Evolutionary conservation across 2,888 invertebrate genomes (phyloP), one percentile per base, ranked within the genome.

Genomic region (Urechis unicinctus): DNA sequence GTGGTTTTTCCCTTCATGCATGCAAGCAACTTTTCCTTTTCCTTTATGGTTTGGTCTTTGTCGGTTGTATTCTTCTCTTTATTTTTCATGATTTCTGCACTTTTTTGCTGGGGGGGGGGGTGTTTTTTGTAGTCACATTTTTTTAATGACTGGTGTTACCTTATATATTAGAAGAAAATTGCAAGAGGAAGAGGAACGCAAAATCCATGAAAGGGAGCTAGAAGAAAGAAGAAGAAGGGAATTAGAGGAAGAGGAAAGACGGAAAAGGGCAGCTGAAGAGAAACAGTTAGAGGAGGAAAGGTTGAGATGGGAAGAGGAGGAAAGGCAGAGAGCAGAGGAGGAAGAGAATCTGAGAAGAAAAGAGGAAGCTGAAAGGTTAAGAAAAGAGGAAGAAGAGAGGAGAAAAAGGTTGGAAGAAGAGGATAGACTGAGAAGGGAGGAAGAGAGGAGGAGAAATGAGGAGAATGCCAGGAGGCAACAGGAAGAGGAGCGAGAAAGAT

Each of bases 401-500:
- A 26, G 48, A 5, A 17, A 26, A 44, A 21, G 22, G 25, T 31
- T 48, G 42, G 48, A 48, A 25, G 53, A 26, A 13, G 31, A 46
- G 42, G 30, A 48, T 28, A 29, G 44, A 48, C 47, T 29, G 26
- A 29, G 42, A 30, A 48, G 26, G 28, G 25, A 48, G 48, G 4
- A 41, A 30, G 30, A 24, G 3, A n/a, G 53, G 3, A 13, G 30
- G 0, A 6, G n/a, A 41, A 48, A n/a, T 29, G 47, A 49, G 42
- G 49, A 41, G 17, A 28, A 42, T 2, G 54, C 48, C 41, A 47
- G 42, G 6, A 46, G 42, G 48, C 17, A 42, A n/a, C 17, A 22
- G 42, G 49, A 49, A 49, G 49, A 47, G 43, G 53, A 45, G n/a
- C 44, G 24, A 1, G 26, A 52, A 44, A 41, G 52, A 52, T n/a